Percentiles rank a stretch among this genome's conserved stretches.
Conservation (phyloP, 2,888 invertebrate genomes). For the Entomobrya multifasciata region DNA sequence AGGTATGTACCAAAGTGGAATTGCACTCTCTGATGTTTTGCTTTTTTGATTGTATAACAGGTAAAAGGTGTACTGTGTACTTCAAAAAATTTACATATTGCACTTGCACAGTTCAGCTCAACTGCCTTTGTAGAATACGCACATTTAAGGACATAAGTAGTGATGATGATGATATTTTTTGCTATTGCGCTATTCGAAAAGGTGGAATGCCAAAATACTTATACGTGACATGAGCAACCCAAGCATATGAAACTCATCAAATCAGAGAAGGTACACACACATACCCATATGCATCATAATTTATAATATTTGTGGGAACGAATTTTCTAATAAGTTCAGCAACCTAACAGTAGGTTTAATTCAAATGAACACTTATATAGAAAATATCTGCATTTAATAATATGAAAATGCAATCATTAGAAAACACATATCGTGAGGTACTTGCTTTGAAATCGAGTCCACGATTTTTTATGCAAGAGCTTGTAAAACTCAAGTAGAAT, state of each 20-base stretch:
- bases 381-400: no score
- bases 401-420: neutral
- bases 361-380: no score
- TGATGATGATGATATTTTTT: conserved; percentile 8
- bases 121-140: conserved; percentile 3
- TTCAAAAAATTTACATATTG: conserved; percentile 19
- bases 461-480: no score
- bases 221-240: neutral
- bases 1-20: neutral
- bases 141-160: no score
- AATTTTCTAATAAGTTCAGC: conserved; percentile 51
- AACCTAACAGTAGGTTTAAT: conserved; percentile 33
- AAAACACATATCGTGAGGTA: no score
- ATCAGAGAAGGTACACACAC: neutral
- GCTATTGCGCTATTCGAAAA: conserved; percentile 42
- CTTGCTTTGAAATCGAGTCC: no score
- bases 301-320: conserved; percentile 42
- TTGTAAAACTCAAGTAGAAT: no score
- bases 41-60: neutral
- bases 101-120: neutral
- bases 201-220: conserved; percentile 38
- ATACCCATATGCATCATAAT: neutral
- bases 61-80: conserved; percentile 17
- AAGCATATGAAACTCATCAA: neutral
- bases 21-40: neutral